These are phyloP conservation scores for Accipiter virgatus DNA, from an alignment of 2,113 vertebrate species.

Conservation along the genomic window DNA sequence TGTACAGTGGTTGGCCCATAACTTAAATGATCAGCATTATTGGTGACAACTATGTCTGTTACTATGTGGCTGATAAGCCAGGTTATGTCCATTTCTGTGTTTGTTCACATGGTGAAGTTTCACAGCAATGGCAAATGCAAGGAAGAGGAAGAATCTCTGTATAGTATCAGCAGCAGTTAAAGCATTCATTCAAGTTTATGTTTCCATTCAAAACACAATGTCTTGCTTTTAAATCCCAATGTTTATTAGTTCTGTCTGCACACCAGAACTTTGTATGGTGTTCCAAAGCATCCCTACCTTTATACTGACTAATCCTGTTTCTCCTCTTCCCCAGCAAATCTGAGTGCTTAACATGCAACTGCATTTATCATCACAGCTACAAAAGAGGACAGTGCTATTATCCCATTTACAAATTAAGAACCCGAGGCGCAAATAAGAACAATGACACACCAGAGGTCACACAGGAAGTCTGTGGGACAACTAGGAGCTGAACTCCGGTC, in stretches of 20 bases:
- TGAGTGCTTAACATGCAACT: not conserved
- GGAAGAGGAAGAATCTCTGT: not conserved
- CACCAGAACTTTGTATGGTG: not conserved
- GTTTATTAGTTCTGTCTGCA: not conserved
- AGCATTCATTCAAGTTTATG: not conserved
- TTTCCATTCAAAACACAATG: not conserved
- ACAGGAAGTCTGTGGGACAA: slow-evolving; percentile 48
- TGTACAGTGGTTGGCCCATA: not conserved
- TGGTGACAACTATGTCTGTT: not conserved
- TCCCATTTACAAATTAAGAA: not conserved
- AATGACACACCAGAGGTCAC: not conserved
- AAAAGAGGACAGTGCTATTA: slow-evolving; percentile 30
- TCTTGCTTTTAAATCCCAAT: not conserved
- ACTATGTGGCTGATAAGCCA: not conserved
- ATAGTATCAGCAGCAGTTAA: not conserved
- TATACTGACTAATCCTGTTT: not conserved
- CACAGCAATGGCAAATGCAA: not conserved
- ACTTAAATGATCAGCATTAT: not conserved
- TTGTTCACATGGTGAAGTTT: not conserved
- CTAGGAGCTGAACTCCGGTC: not conserved
- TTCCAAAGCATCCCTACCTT: not conserved
- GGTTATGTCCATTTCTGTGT: not conserved
- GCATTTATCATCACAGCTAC: not conserved
- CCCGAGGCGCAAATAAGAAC: not conserved
- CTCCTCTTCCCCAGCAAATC: not conserved